These are phyloP conservation scores for Acanthisitta chloris DNA, from an alignment of 2,113 vertebrate genomes.

Conservation along the genomic window DNA sequence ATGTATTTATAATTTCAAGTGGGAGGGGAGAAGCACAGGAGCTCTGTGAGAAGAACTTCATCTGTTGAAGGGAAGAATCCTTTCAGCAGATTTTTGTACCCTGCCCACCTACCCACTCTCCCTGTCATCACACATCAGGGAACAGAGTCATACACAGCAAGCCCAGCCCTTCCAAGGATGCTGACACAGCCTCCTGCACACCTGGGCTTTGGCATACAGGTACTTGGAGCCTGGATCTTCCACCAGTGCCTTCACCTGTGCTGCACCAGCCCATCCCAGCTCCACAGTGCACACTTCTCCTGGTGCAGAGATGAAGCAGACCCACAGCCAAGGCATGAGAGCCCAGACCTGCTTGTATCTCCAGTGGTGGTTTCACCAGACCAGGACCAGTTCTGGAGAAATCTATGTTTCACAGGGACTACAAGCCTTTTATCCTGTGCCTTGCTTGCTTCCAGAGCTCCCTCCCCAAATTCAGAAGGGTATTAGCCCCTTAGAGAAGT, in stretches of 20 bases:
- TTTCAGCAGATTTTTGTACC: background rate
- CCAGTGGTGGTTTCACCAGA: background rate
- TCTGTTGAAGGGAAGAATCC: background rate
- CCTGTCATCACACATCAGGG: background rate
- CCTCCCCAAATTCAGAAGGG: background rate
- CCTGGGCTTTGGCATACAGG: background rate
- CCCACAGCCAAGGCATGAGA: background rate
- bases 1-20: conserved; percentile 25
- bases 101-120: background rate
- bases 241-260: background rate
- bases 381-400: background rate
- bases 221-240: background rate
- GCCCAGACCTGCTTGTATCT: background rate
- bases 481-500: background rate
- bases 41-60: background rate
- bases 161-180: background rate
- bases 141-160: background rate
- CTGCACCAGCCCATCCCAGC: background rate
- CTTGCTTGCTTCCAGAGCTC: background rate
- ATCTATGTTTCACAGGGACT: background rate
- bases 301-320: background rate
- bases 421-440: background rate
- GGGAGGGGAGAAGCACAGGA: background rate
- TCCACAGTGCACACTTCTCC: background rate
- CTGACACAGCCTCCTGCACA: background rate